Conservation (phyloP, 1,140 invertebrate species). For the Diachasma alloeum region DNA sequence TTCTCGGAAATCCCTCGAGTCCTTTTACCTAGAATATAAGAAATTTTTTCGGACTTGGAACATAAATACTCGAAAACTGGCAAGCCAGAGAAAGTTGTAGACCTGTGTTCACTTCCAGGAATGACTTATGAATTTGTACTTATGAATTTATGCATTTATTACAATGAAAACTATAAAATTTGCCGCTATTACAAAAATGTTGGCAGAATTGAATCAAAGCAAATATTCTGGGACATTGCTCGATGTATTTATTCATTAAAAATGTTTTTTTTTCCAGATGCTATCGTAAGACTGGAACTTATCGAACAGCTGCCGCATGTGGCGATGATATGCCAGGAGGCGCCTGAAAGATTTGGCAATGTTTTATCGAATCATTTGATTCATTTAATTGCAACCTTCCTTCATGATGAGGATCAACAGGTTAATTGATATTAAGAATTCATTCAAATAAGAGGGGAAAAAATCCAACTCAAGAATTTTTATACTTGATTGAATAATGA, state of each 20-base stretch:
- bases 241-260: not conserved
- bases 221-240: not conserved
- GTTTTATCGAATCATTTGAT: slow-evolving; percentile 65
- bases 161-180: not conserved
- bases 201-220: not conserved
- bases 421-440: slow-evolving; percentile 54
- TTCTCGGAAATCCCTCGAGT: not conserved
- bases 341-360: slow-evolving; percentile 55
- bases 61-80: not conserved
- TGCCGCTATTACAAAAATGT: not conserved
- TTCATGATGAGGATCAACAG: slow-evolving; percentile 70
- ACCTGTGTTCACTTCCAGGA: not conserved
- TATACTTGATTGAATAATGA: not conserved
- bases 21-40: not conserved
- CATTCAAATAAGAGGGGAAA: not conserved
- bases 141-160: not conserved
- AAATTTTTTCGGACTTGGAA: not conserved
- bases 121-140: not conserved
- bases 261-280: slow-evolving; percentile 62
- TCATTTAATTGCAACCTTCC: slow-evolving; percentile 69
- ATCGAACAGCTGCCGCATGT: slow-evolving; percentile 74
- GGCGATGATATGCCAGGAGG: slow-evolving; percentile 70
- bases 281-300: slow-evolving; percentile 68
- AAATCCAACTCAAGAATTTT: not conserved
- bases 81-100: not conserved